Conservation (phyloP, 2,113 vertebrate genomes). For the Scortum barcoo region DNA sequence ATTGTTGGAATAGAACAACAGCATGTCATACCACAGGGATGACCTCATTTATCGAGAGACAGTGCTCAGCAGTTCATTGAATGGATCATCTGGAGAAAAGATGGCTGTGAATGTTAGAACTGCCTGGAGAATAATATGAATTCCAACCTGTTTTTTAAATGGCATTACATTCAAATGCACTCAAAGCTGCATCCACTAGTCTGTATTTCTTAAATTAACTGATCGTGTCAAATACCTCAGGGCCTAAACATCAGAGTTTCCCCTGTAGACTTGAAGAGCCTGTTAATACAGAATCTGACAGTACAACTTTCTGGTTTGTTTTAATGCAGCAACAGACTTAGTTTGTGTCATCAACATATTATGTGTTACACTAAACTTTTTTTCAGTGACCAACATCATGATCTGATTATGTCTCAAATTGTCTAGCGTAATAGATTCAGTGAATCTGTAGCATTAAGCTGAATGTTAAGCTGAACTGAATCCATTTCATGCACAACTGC, state of each 20-base stretch:
- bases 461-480: background rate
- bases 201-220: background rate
- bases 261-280: background rate
- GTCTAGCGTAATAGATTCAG: background rate
- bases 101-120: too few species aligned
- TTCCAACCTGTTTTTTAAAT: background rate
- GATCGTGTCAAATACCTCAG: background rate
- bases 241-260: background rate
- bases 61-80: background rate
- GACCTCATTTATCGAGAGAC: background rate
- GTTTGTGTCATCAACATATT: background rate
- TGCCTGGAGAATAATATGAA: background rate
- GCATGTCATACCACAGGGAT: background rate
- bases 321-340: background rate
- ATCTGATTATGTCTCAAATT: background rate
- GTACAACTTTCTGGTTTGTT: background rate
- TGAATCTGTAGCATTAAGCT: background rate
- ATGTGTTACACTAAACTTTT: background rate
- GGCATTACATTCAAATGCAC: background rate
- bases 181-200: background rate
- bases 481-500: background rate
- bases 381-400: background rate
- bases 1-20: too few species aligned
- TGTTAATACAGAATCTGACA: background rate
- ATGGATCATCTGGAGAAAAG: too few species aligned